phyloP scores from a whole-genome alignment of 2,888 invertebrate genomes.

The Drosophila kambysellisi region DNA sequence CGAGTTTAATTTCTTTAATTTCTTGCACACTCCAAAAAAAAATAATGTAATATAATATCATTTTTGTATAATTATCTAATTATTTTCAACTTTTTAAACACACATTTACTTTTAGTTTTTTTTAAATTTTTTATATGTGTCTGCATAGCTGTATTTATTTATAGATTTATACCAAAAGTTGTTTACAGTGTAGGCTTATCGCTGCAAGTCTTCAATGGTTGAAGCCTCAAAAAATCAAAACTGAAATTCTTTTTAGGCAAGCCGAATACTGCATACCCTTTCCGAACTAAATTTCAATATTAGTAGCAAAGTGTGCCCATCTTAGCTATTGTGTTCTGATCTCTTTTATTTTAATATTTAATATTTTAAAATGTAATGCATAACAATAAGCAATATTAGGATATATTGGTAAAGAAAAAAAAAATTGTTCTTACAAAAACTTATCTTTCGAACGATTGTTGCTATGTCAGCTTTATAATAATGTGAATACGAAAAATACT shows the following conservation, averaged over 20 bases:
- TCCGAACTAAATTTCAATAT: not conserved
- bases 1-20: slow-evolving; percentile 13
- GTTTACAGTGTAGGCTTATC: slow-evolving; percentile 31
- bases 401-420: too few species aligned
- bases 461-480: not conserved
- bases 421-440: too few species aligned
- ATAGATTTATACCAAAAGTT: not conserved
- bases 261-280: not conserved
- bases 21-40: not conserved
- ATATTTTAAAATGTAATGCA: too few species aligned
- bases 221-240: slow-evolving; percentile 4
- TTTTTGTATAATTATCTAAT: too few species aligned
- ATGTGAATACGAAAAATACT: not conserved
- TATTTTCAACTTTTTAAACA: not conserved
- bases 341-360: not conserved
- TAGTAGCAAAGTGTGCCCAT: not conserved
- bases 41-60: fast-evolving
- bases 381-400: too few species aligned
- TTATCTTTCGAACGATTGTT: not conserved
- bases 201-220: slow-evolving; percentile 3
- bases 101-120: too few species aligned
- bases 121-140: not conserved
- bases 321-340: not conserved
- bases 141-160: not conserved
- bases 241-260: not conserved